These are phyloP conservation scores for Salminus brasiliensis DNA, from an alignment of 2,113 vertebrate species.

Conservation along the genomic window DNA sequence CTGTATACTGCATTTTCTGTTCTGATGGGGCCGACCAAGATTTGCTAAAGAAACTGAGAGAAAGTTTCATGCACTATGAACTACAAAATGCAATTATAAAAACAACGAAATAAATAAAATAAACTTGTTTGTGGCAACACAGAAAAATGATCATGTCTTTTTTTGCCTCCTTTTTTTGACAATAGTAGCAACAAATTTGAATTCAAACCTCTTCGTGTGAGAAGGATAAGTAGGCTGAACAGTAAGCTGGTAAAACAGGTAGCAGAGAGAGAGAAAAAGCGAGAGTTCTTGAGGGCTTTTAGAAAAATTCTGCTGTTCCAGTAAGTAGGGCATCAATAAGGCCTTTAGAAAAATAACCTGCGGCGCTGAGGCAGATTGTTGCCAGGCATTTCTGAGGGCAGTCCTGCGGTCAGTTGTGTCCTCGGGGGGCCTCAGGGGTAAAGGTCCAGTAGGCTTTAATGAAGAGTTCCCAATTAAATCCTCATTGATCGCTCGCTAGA, in stretches of 20 bases:
- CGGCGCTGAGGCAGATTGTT: constrained; percentile 27
- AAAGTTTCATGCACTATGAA: background rate
- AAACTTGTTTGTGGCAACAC: constrained; percentile 9
- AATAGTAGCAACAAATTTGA: constrained; percentile 30
- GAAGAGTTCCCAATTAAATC: constrained; percentile 35
- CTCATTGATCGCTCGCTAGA: background rate
- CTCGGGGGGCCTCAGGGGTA: constrained; percentile 26
- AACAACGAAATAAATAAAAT: too few species aligned
- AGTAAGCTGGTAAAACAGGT: constrained; percentile 19
- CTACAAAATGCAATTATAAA: constrained; percentile 7
- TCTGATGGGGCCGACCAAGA: background rate
- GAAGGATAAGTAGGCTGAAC: background rate
- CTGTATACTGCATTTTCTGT: background rate
- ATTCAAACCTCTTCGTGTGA: constrained; percentile 9
- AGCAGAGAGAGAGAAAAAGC: background rate
- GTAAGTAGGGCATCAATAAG: constrained; percentile 18
- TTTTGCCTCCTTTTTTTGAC: constrained; percentile 1
- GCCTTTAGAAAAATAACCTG: constrained; percentile 40
- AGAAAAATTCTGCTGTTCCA: background rate
- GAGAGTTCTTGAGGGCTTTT: background rate
- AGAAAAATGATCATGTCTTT: constrained; percentile 17
- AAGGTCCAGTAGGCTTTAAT: constrained; percentile 20
- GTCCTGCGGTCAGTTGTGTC: constrained; percentile 26
- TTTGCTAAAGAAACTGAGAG: background rate
- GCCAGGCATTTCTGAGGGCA: constrained; percentile 24